Percentiles rank a stretch among this genome's conserved stretches.
These are phyloP conservation scores for Tenthredo amoena DNA, from an alignment of 2,888 invertebrate genomes.

Conservation along the genomic window DNA sequence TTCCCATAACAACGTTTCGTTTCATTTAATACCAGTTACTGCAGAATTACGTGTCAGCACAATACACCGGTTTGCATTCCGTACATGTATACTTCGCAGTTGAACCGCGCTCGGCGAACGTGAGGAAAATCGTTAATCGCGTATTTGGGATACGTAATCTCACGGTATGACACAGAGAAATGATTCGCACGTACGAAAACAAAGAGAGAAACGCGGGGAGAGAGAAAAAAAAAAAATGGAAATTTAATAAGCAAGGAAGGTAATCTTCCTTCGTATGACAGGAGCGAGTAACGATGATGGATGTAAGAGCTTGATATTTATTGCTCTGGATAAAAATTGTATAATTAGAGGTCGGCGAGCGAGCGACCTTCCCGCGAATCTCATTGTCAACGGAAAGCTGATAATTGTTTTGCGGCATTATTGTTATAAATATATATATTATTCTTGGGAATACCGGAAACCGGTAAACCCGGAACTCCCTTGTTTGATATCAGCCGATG, in stretches of 20 bases:
- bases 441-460: not conserved
- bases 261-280: too few relatives aligned
- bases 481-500: not conserved
- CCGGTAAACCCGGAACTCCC: not conserved
- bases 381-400: not conserved
- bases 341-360: not conserved
- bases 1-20: too few relatives aligned
- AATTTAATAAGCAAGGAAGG: too few relatives aligned
- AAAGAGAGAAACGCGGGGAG: too few relatives aligned
- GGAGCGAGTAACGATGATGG: not conserved
- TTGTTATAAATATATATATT: not conserved
- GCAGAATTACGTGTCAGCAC: not conserved
- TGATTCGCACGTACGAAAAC: too few relatives aligned
- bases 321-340: not conserved
- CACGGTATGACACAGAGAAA: not conserved
- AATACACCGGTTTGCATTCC: not conserved
- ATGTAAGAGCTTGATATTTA: not conserved
- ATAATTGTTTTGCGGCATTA: not conserved
- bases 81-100: not conserved
- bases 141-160: not conserved
- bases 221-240: too few relatives aligned
- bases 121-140: not conserved
- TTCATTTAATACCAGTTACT: not conserved
- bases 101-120: not conserved
- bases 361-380: not conserved